Evolutionary conservation across 2,113 vertebrate genomes (phyloP), one percentile per base, ranked within the genome.

Genomic region (Origma solitaria): DNA sequence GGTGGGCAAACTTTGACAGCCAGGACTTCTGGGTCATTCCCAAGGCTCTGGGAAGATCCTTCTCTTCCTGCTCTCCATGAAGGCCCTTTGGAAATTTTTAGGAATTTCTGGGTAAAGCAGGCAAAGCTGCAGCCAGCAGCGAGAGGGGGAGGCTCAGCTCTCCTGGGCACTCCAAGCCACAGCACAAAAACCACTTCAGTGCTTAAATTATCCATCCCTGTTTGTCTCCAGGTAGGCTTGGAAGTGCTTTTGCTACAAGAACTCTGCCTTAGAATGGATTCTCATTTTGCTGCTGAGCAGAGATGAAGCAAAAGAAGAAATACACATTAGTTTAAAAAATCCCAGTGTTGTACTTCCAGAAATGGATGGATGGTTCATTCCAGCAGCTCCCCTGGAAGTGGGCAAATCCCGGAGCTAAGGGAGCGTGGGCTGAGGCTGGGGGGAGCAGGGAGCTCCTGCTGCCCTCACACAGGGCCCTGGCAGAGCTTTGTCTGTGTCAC

Each of bases 351-450:
- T 2, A 27, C 33, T 28, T 7, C 31, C 85, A 50, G 69, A 27
- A 30, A 8, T 3, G 7, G 30, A 13, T 10, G 5, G 31, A 1
- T 1, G 60, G 54, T 1, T 81, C 27, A 1, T 10, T 6, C 5
- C 2, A 57, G 82, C 33, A 54, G 62, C 31, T 49, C 16, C 30
- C 85, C 65, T 37, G 35, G 58, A 37, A 14, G 22, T 6, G 38
- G 40, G 49, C 24, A 22, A 6, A 40, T 18, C n/a, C 69, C 64
- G 24, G 15, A 33, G 6, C 27, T 1, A 1, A 1, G 38, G 28
- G 20, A 68, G 53, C 1, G 1, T 0, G 27, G 73, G 53, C 9
- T 27, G 69, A 5, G 33, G 73, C 38, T 5, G 54, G 15, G 0
- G 9, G 56, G 35, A 58, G 28, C 56, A 27, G 35, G 33, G 65